These are phyloP conservation scores for Istiophorus platypterus DNA, from an alignment of 2,113 vertebrate genomes.

Conservation along the genomic window DNA sequence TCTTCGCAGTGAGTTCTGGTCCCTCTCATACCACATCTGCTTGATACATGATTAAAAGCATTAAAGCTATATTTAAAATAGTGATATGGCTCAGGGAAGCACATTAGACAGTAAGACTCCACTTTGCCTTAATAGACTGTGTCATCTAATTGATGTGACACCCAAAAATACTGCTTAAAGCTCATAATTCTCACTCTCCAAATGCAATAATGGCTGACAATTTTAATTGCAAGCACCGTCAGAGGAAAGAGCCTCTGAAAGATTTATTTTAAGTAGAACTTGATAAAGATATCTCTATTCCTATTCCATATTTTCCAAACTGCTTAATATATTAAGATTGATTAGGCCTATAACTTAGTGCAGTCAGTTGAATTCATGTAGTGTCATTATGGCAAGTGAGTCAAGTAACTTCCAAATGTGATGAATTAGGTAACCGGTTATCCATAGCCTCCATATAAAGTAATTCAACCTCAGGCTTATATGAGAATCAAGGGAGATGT, in stretches of 20 bases:
- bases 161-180: constrained; percentile 31
- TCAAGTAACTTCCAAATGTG: constrained; percentile 14
- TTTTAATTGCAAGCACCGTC: constrained; percentile 17
- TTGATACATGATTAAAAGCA: constrained; percentile 39
- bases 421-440: not conserved
- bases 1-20: constrained; percentile 29
- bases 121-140: not conserved
- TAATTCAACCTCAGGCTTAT: not conserved
- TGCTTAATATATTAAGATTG: constrained; percentile 31
- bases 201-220: constrained; percentile 37
- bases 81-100: not conserved
- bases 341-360: constrained; percentile 31
- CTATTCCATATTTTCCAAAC: not conserved
- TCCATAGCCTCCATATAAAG: not conserved
- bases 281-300: constrained; percentile 16
- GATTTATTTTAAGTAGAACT: constrained; percentile 40
- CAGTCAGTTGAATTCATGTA: constrained; percentile 17
- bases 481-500: not conserved
- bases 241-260: constrained; percentile 13
- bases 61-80: constrained; percentile 40
- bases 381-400: constrained; percentile 3
- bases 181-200: constrained; percentile 18
- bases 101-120: constrained; percentile 37
- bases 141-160: constrained; percentile 22
- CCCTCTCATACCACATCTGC: constrained; percentile 49